Percentiles rank a stretch among this genome's conserved stretches.
These are phyloP conservation scores for Hyperopisus bebe DNA, from an alignment of 2,113 vertebrate genomes.

Conservation along the genomic window DNA sequence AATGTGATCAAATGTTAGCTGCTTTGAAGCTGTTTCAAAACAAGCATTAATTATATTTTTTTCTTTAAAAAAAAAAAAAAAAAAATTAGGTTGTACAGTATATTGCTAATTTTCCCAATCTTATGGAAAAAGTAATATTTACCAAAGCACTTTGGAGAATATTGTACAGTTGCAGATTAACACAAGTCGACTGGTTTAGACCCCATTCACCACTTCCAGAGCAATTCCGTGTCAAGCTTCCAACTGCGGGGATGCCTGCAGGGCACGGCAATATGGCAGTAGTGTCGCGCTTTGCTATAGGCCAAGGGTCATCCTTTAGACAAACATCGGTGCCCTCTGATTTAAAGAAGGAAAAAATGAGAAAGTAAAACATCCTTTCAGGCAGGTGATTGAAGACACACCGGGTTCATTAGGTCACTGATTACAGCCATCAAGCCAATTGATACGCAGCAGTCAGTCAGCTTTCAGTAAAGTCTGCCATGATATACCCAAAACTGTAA, in stretches of 20 bases:
- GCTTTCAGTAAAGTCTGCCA: background rate
- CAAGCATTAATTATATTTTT: background rate
- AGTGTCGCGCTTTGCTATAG: slow-evolving; percentile 20
- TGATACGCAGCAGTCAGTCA: background rate
- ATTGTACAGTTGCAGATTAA: background rate
- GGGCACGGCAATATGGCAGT: slow-evolving; percentile 30
- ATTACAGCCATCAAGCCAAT: background rate
- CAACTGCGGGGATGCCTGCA: background rate
- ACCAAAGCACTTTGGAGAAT: slow-evolving; percentile 33
- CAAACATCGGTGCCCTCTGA: fast-evolving
- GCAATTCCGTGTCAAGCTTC: slow-evolving; percentile 28
- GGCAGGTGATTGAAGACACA: background rate
- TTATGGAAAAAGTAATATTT: background rate
- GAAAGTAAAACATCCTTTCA: background rate
- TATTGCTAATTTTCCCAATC: background rate
- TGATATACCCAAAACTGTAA: background rate
- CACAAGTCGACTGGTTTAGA: slow-evolving; percentile 32
- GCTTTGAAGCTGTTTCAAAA: background rate
- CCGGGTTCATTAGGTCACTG: background rate
- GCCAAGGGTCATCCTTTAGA: slow-evolving; percentile 27
- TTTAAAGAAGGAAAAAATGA: background rate
- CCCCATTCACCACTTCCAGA: fast-evolving
- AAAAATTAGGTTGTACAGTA: background rate
- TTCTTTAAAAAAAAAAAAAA: background rate
- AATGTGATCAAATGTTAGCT: background rate